A percentile compares a stretch with the other conserved stretches of the same genome.
Evolutionary conservation across 2,888 invertebrate genomes (phyloP).

Genomic region (Pseudococcus longispinus): DNA sequence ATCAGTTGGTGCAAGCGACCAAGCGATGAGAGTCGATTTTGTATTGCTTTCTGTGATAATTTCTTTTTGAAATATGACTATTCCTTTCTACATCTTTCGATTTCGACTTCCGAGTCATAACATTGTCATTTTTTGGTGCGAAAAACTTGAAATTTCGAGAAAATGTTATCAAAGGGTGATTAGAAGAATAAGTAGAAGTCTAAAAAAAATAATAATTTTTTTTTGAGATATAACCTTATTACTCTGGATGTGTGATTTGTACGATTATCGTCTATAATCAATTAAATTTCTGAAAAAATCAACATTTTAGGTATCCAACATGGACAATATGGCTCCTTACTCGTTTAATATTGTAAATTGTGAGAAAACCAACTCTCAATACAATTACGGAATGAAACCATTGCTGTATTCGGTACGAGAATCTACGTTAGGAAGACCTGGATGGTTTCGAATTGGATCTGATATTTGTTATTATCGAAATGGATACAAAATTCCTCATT

Average conservation of each 20-base stretch:
- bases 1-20: no score
- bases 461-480: constrained; percentile 86
- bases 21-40: no score
- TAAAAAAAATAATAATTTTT: no score
- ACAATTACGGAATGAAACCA: constrained; percentile 89
- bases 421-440: constrained; percentile 64
- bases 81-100: no score
- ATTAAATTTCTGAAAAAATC: no score
- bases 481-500: constrained; percentile 70
- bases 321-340: constrained; percentile 74
- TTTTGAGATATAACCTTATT: neutral
- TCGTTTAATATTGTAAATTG: constrained; percentile 87
- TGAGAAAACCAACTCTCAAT: constrained; percentile 85
- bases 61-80: no score
- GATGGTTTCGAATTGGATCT: constrained; percentile 77
- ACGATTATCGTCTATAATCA: neutral
- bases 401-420: constrained; percentile 83
- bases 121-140: no score
- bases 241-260: neutral
- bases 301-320: constrained; percentile 66
- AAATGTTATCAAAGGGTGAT: no score
- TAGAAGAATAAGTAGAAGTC: no score
- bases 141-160: no score
- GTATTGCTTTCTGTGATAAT: no score
- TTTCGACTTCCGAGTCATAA: no score